Evolutionary conservation across 2,797 vertebrate species (phyloP).

Genomic region (Lophotriccus pileatus): DNA sequence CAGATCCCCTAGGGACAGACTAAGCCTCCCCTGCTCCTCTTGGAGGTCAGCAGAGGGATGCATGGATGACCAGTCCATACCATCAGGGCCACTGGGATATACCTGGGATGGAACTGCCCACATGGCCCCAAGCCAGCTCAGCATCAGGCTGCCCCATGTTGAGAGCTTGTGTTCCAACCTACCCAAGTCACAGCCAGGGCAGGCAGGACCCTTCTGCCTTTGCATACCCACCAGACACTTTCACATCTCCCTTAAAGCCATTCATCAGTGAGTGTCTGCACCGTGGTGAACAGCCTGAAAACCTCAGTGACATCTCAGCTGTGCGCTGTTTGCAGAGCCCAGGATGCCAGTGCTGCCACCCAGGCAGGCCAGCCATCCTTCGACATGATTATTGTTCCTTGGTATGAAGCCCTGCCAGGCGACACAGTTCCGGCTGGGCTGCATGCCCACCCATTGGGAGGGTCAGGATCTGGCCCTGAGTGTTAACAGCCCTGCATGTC

Average conservation of each 20-base stretch:
- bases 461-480: not conserved
- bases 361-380: constrained; percentile 26
- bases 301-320: not conserved
- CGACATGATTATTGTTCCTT: not conserved
- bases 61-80: not conserved
- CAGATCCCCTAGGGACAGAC: not conserved
- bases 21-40: not conserved
- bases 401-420: not conserved
- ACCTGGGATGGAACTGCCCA: not conserved
- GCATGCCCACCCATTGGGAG: not conserved
- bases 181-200: accelerated
- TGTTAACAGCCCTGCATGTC: constrained; percentile 23
- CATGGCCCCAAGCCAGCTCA: not conserved
- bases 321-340: not conserved
- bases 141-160: not conserved
- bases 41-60: not conserved
- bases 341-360: not conserved
- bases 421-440: not conserved
- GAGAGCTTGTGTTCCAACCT: not conserved
- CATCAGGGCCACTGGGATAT: accelerated
- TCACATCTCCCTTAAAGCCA: not conserved
- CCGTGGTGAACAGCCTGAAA: not conserved
- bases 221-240: not conserved
- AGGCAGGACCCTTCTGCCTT: not conserved
- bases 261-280: not conserved